These are phyloP conservation scores for Hydraecia micacea DNA, from an alignment of 2,888 invertebrate genomes.

Conservation along the genomic window DNA sequence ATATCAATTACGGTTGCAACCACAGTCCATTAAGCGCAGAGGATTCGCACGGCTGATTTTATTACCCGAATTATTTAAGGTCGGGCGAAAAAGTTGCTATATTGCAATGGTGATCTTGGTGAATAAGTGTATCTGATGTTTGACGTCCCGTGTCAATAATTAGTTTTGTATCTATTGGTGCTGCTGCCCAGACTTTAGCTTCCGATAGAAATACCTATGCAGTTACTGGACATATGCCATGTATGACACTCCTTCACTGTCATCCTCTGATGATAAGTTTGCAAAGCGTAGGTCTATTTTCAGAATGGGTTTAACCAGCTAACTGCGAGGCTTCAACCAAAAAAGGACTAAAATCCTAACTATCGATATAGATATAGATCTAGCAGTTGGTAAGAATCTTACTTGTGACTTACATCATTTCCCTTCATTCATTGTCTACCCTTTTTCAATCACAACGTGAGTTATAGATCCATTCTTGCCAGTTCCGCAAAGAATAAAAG, in stretches of 20 bases:
- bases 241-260: not conserved
- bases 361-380: not conserved
- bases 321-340: not conserved
- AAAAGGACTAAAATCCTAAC: not conserved
- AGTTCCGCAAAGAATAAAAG: constrained; percentile 31
- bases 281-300: not conserved
- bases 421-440: not conserved
- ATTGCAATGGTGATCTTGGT: constrained; percentile 46
- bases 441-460: constrained; percentile 10
- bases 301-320: not conserved
- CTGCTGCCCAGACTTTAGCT: too few species aligned
- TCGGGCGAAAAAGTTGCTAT: constrained; percentile 54
- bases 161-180: not conserved
- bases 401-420: not conserved
- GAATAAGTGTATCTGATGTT: constrained; percentile 41
- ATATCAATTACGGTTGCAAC: constrained; percentile 60
- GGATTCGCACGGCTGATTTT: constrained; percentile 75
- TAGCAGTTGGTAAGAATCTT: not conserved
- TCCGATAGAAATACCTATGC: not conserved
- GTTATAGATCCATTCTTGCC: not conserved
- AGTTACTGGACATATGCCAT: not conserved
- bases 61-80: constrained; percentile 74
- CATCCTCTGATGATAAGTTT: not conserved
- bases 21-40: constrained; percentile 73
- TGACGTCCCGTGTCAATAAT: constrained; percentile 32